These are phyloP conservation scores for Machimus atricapillus DNA, from an alignment of 2,888 invertebrate species.

Conservation along the genomic window DNA sequence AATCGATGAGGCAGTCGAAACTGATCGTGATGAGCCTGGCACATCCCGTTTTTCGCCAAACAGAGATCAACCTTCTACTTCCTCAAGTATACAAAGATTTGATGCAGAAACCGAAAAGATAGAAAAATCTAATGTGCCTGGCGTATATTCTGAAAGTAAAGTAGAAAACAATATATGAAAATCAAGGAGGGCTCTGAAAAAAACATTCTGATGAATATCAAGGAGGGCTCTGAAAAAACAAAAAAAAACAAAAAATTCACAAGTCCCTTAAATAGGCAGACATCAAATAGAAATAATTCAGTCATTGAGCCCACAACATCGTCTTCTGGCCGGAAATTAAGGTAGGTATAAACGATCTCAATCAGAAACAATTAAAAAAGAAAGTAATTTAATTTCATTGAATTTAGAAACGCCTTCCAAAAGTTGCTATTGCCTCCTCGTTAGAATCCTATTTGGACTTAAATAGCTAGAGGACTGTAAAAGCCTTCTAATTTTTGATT, in stretches of 20 bases:
- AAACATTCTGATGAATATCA: too few relatives aligned
- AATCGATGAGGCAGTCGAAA: not conserved
- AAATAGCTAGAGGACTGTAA: too few relatives aligned
- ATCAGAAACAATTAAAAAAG: conserved; percentile 38
- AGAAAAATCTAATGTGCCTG: not conserved
- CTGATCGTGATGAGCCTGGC: not conserved
- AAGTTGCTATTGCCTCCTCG: too few relatives aligned
- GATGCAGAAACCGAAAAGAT: not conserved
- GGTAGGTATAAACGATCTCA: conserved; percentile 20
- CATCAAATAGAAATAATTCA: not conserved
- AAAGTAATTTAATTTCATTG: not conserved
- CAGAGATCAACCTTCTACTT: not conserved
- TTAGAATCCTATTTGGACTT: too few relatives aligned
- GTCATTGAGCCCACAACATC: not conserved
- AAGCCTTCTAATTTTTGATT: too few relatives aligned
- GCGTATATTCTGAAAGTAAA: not conserved
- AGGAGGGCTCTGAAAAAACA: too few relatives aligned
- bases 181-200: conserved; percentile 20
- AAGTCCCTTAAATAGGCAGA: not conserved
- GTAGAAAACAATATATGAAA: conserved; percentile 27
- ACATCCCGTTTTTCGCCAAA: not conserved
- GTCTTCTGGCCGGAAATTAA: not conserved
- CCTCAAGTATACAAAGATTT: not conserved
- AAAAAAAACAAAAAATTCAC: not conserved
- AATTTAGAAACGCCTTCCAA: not conserved